Evolutionary conservation across 2,888 invertebrate genomes (phyloP).

Genomic region (Pterostichus niger): DNA sequence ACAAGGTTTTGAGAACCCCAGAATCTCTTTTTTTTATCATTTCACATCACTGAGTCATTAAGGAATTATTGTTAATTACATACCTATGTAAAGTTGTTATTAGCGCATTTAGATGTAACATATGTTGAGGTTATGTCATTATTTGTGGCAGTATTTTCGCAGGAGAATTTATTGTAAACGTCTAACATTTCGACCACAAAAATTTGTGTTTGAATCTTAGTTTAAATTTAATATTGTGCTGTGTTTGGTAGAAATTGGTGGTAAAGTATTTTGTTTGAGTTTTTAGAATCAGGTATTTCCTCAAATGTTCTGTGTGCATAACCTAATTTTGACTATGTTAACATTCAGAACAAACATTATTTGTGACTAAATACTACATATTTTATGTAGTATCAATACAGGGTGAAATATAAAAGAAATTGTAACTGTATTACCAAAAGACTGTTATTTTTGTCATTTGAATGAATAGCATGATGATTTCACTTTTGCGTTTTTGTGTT

Average conservation of each 20-base stretch:
- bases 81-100: constrained; percentile 60
- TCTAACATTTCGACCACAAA: constrained; percentile 44
- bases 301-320: constrained; percentile 31
- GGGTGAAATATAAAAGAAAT: constrained; percentile 65
- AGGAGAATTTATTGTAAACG: constrained; percentile 58
- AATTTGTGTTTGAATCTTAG: constrained; percentile 27
- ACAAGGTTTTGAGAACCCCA: constrained; percentile 59
- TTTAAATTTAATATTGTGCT: constrained; percentile 30
- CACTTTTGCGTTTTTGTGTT: constrained; percentile 60
- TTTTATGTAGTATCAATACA: constrained; percentile 61
- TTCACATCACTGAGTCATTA: constrained; percentile 53
- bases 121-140: constrained; percentile 51
- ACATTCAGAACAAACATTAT: constrained; percentile 54
- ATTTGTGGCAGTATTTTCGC: constrained; percentile 54
- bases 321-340: constrained; percentile 13
- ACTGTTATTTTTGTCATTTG: constrained; percentile 67
- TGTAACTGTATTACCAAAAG: constrained; percentile 66
- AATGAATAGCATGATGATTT: constrained; percentile 64
- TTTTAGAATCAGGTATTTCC: constrained; percentile 43
- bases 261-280: constrained; percentile 36
- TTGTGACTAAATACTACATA: constrained; percentile 58
- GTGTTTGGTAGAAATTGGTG: constrained; percentile 51
- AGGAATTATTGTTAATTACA: constrained; percentile 56
- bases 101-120: constrained; percentile 60
- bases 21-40: constrained; percentile 56